Percentiles rank a stretch among this genome's conserved stretches.
Conservation (phyloP, 2,797 vertebrate species). For the Phataginus tricuspis region DNA sequence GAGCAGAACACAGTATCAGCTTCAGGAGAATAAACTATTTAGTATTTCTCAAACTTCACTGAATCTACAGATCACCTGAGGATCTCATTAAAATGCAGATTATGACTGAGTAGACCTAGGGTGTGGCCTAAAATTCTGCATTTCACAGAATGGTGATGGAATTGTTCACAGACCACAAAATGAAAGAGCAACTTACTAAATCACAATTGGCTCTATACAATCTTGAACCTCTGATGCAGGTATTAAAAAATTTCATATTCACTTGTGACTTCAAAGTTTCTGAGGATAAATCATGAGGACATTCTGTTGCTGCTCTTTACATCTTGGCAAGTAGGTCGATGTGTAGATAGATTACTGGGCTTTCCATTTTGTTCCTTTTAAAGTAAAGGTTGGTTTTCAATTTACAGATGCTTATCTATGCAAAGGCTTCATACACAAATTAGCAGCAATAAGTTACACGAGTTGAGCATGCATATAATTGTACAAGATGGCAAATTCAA, state of each 20-base stretch:
- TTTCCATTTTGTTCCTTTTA: slow-evolving; percentile 34
- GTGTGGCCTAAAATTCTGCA: background rate
- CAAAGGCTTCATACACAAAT: slow-evolving; percentile 49
- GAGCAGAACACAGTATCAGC: background rate
- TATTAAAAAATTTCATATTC: background rate
- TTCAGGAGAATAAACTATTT: background rate
- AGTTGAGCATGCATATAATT: background rate
- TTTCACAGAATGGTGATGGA: background rate
- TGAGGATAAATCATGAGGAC: background rate
- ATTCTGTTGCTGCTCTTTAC: background rate
- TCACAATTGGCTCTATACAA: background rate
- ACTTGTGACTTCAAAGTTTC: background rate
- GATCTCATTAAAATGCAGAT: background rate
- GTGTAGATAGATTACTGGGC: background rate
- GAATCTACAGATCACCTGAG: background rate
- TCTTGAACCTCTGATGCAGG: background rate
- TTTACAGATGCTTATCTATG: slow-evolving; percentile 26
- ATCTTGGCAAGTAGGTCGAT: background rate
- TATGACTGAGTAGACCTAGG: background rate
- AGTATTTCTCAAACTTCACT: background rate
- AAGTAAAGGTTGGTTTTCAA: slow-evolving; percentile 18
- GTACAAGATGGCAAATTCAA: slow-evolving; percentile 21
- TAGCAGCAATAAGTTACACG: slow-evolving; percentile 37
- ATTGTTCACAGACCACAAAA: background rate
- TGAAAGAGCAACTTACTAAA: background rate